phyloP scores from a whole-genome alignment of 2,113 vertebrate species.

The Tragelaphus buxtoni region DNA sequence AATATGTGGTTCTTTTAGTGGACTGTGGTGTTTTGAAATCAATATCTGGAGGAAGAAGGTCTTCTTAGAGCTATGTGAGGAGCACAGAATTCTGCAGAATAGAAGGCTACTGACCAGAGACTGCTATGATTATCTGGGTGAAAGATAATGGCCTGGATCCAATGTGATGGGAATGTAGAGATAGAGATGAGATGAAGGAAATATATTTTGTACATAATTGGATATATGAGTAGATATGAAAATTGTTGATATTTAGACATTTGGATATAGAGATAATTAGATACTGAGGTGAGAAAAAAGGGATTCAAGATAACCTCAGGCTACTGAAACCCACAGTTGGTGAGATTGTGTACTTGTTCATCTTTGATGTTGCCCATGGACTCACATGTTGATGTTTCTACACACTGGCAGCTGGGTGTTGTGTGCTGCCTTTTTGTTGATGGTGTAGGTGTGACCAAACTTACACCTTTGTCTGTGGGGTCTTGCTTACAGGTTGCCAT shows the following conservation, averaged over 20 bases:
- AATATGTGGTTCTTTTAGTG: not conserved
- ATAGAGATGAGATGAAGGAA: not conserved
- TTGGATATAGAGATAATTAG: not conserved
- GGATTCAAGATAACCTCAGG: not conserved
- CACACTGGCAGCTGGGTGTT: not conserved
- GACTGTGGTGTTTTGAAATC: not conserved
- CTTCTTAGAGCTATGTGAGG: not conserved
- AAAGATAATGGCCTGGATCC: not conserved
- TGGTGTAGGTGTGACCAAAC: slow-evolving; percentile 17
- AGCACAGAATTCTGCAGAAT: not conserved
- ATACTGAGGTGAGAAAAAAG: not conserved
- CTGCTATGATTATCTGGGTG: not conserved
- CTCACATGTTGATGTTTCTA: not conserved
- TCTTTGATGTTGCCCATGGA: not conserved
- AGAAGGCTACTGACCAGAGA: not conserved
- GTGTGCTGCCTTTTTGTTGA: not conserved
- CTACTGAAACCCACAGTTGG: not conserved
- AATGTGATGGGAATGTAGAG: not conserved
- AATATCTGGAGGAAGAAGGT: not conserved
- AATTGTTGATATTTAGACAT: not conserved
- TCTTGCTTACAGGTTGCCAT: slow-evolving; percentile 36
- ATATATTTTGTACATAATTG: not conserved
- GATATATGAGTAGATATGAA: not conserved
- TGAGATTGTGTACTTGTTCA: not conserved
- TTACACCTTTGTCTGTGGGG: slow-evolving; percentile 21